phyloP scores from a whole-genome alignment of 2,888 invertebrate species.

The Protula sp. region DNA sequence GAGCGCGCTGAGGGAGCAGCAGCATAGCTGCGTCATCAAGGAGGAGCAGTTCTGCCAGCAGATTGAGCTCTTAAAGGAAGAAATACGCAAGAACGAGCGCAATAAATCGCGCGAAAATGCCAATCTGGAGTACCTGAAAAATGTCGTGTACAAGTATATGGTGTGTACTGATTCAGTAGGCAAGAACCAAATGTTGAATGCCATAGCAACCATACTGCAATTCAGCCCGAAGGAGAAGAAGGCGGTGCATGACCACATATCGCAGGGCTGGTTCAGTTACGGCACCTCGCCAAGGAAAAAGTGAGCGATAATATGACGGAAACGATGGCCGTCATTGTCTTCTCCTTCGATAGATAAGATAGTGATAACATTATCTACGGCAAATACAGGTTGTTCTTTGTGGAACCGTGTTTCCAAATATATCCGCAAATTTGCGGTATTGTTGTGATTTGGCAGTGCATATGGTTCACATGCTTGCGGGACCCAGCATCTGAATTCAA shows the following conservation, averaged over 20 bases:
- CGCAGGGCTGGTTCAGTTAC: constrained; percentile 17
- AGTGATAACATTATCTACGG: too few species aligned
- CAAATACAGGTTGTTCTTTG: too few species aligned
- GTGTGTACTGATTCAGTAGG: constrained; percentile 66
- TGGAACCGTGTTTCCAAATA: too few species aligned
- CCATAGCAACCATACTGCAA: constrained; percentile 77
- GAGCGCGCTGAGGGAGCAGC: constrained; percentile 59
- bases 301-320: too few species aligned
- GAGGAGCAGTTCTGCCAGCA: constrained; percentile 55
- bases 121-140: constrained; percentile 84
- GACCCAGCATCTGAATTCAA: too few species aligned
- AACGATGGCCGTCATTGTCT: too few species aligned
- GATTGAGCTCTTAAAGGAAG: constrained; percentile 59
- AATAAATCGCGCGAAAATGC: constrained; percentile 69
- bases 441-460: too few species aligned
- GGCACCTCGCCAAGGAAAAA: too few species aligned
- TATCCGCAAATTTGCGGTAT: too few species aligned
- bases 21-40: constrained; percentile 47
- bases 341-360: too few species aligned
- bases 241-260: constrained; percentile 6
- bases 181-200: constrained; percentile 78
- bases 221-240: constrained; percentile 68
- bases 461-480: too few species aligned
- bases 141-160: constrained; percentile 78
- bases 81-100: constrained; percentile 53